phyloP scores from a whole-genome alignment of 1,140 invertebrate genomes.

The Sitodiplosis mosellana region DNA sequence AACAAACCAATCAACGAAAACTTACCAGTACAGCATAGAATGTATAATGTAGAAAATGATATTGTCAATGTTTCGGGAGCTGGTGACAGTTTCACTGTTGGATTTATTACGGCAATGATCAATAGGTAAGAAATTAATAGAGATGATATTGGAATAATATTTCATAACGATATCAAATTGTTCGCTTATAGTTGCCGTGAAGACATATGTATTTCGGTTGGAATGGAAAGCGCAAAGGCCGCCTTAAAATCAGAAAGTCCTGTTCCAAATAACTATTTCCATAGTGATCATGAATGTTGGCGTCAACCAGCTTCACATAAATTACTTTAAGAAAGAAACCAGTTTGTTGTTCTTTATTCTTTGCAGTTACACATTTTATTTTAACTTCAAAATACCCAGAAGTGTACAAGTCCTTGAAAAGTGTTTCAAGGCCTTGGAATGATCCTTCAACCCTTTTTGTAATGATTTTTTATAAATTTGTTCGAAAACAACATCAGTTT shows the following conservation, averaged over 20 bases:
- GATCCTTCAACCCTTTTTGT: no score
- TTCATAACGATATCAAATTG: no score
- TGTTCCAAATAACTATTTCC: constrained; percentile 25
- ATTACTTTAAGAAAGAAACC: neutral
- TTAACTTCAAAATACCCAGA: neutral
- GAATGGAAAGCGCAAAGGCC: constrained; percentile 31
- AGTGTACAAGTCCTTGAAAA: neutral
- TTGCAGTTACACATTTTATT: neutral
- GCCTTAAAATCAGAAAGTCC: constrained; percentile 30
- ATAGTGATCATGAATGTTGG: neutral
- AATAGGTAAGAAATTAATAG: constrained; percentile 15
- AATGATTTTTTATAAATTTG: no score
- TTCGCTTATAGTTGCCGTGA: no score
- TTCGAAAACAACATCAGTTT: no score
- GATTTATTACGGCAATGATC: constrained; percentile 34
- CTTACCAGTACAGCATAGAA: constrained; percentile 13
- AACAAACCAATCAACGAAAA: constrained; percentile 5
- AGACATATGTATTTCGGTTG: constrained; percentile 30
- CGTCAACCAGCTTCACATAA: neutral
- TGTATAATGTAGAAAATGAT: constrained; percentile 27
- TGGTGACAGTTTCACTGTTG: constrained; percentile 42
- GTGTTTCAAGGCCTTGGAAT: no score
- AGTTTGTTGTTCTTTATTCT: neutral
- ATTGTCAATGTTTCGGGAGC: constrained; percentile 42
- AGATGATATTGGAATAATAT: no score